Base-by-base conservation (phyloP, 1,140 invertebrate genomes). In the Caenorhabditis briggsae region DNA sequence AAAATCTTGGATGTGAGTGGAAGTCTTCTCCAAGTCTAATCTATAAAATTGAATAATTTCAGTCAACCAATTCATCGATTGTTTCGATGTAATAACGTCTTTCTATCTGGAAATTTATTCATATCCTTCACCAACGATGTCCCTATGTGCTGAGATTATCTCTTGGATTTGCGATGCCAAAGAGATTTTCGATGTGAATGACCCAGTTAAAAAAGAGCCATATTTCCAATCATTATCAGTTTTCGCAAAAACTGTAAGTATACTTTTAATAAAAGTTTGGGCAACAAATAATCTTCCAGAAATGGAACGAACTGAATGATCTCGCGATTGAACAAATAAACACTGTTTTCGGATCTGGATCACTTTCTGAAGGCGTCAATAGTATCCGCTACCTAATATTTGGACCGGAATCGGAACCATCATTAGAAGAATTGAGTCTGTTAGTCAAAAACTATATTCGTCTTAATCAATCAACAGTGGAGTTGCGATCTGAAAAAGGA, bases 251-350 rank as follows among this genome's bases (percentile, higher is more conserved):
- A 53, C 70, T 2, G 70, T 78, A 1, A n/a, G 70, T 50, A n/a
- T n/a, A n/a, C n/a, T n/a, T 78, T 50, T 78, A 33, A n/a, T n/a
- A 8, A 58, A 58, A 58, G 3, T 14, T n/a, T 61, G 20, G 5
- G 1, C 2, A 58, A 18, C 23, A 11, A 46, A 50, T 12, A 53
- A 18, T 23, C 9, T 78, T 78, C 23, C 14, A 78, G 70, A 78
- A 78, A 9, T 78, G 70, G 70, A 78, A 50, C 14, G 70, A 78
- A 41, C 46, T 78, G 6, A 78, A 78, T 14, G 70, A 78, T 41
- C 23, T 50, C 7, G 46, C 50, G 0, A 78, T 78, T 46, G 46
- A 50, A 5, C 46, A 53, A 12, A 78, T 78, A 46, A 78, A 78
- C 20, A 20, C 7, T 8, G 1, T 50, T 6, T 78, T 78, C 46